Evolutionary conservation across 2,797 vertebrate species (phyloP).

Genomic region (Orestias chungarensis): DNA sequence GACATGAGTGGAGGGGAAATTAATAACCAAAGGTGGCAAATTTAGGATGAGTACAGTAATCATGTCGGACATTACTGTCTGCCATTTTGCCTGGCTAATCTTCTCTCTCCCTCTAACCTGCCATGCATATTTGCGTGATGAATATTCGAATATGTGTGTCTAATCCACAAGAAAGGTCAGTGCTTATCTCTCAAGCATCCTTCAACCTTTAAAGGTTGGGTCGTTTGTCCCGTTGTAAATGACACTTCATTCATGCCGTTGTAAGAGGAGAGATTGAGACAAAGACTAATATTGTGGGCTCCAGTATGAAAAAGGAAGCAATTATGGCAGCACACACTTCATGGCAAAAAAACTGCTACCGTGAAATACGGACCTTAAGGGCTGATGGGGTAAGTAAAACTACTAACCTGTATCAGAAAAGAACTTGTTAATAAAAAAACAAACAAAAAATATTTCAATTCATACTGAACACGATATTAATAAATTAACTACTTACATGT

Average conservation of each 20-base stretch:
- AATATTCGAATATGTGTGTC: conserved; percentile 38
- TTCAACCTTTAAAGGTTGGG: conserved; percentile 81
- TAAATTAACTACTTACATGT: not conserved
- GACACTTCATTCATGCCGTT: conserved; percentile 62
- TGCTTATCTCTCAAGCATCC: conserved; percentile 74
- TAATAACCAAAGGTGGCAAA: conserved; percentile 60
- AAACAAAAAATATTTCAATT: not conserved
- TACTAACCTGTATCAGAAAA: not conserved
- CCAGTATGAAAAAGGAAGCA: conserved; percentile 13
- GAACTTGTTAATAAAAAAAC: conserved; percentile 5
- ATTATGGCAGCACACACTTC: conserved; percentile 39
- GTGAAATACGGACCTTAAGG: not conserved
- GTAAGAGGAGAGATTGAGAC: conserved; percentile 30
- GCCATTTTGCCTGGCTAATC: conserved; percentile 66
- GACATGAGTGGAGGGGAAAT: conserved; percentile 67
- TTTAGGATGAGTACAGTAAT: conserved; percentile 79
- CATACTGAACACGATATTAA: not conserved
- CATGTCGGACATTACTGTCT: conserved; percentile 75
- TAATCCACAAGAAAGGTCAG: conserved; percentile 78
- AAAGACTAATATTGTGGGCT: conserved; percentile 37
- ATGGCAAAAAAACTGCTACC: conserved; percentile 27
- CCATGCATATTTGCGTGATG: conserved; percentile 47
- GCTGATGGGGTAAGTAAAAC: not conserved
- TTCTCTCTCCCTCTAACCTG: conserved; percentile 34
- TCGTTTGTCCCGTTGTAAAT: conserved; percentile 74